Conservation (phyloP, 2,888 invertebrate genomes). For the Coelinius sp. region DNA sequence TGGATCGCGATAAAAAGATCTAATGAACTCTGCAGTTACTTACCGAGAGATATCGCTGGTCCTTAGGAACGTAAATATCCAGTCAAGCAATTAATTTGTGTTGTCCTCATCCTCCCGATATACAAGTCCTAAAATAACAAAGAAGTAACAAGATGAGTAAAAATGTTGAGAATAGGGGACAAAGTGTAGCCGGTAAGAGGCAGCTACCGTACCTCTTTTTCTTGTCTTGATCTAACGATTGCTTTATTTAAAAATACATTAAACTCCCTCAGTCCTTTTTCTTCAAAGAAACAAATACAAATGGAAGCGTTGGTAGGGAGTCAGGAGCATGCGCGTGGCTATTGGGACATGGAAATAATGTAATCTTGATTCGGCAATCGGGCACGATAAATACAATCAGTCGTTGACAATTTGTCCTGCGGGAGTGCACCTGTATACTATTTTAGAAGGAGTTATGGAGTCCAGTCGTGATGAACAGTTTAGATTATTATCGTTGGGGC, state of each 20-base stretch:
- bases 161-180: background rate
- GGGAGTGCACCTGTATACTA: conserved; percentile 29
- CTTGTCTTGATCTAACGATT: conserved; percentile 31
- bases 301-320: background rate
- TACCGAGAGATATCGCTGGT: background rate
- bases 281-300: background rate
- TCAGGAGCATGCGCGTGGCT: background rate
- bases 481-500: conserved; percentile 1
- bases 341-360: conserved; percentile 32
- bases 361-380: conserved; percentile 30
- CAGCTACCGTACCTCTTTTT: conserved; percentile 12
- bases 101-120: background rate
- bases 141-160: conserved; percentile 1
- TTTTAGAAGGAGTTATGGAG: conserved; percentile 5
- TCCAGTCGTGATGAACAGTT: background rate
- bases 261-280: conserved; percentile 12
- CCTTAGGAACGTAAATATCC: conserved; percentile 7
- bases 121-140: background rate
- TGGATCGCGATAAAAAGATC: background rate
- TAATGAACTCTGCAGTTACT: conserved; percentile 12
- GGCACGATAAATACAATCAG: conserved; percentile 36
- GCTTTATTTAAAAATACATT: conserved; percentile 31
- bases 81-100: conserved; percentile 14
- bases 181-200: background rate
- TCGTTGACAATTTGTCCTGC: conserved; percentile 27